Evolutionary conservation across 2,797 vertebrate genomes (phyloP).

Genomic region (Channallabes apus): DNA sequence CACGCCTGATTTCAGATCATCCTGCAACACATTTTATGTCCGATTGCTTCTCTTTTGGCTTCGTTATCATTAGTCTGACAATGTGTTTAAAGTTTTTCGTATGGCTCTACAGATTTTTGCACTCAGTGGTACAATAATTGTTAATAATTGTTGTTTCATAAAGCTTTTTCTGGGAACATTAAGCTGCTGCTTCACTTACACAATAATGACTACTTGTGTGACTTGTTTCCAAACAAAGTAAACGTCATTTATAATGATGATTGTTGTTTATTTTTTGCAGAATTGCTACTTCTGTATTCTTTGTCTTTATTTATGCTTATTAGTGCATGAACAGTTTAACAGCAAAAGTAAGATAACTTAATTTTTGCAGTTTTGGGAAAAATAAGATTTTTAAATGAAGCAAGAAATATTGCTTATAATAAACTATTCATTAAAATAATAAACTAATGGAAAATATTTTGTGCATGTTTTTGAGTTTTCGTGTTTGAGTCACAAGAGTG

Average conservation of each 20-base stretch:
- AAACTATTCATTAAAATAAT: too few species aligned
- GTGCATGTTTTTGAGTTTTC: too few species aligned
- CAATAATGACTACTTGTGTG: background rate
- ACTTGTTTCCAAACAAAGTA: background rate
- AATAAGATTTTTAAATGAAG: too few species aligned
- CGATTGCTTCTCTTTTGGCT: too few species aligned
- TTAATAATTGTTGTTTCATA: background rate
- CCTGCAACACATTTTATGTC: background rate
- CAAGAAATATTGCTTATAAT: too few species aligned
- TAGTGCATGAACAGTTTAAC: background rate
- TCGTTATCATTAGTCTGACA: too few species aligned
- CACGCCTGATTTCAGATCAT: background rate
- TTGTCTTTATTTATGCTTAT: background rate
- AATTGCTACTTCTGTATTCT: background rate
- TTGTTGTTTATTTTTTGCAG: background rate
- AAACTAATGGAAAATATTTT: too few species aligned
- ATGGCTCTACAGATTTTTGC: background rate
- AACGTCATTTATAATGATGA: background rate
- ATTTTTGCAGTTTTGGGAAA: too few species aligned
- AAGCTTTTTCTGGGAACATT: background rate
- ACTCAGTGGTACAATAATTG: background rate
- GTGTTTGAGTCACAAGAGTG: too few species aligned
- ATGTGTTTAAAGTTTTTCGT: too few species aligned
- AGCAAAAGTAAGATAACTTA: too few species aligned
- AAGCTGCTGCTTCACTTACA: background rate